A percentile compares a stretch with the other conserved stretches of the same genome.
Evolutionary conservation across 2,888 invertebrate species (phyloP).

Genomic region (Synanthedon tipuliformis): DNA sequence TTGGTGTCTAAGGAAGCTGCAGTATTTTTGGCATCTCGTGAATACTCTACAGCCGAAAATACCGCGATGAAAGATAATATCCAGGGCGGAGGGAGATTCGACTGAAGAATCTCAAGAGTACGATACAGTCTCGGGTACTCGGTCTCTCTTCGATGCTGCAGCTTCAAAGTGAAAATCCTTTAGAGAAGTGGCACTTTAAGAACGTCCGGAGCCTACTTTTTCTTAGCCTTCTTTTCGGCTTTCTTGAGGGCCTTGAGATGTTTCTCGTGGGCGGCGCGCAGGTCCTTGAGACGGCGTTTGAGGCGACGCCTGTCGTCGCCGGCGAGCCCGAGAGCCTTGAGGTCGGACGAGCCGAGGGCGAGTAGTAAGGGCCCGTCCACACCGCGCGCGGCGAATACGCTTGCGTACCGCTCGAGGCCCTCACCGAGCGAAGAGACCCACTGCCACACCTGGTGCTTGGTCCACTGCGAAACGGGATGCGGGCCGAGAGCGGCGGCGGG

Average conservation of each 20-base stretch:
- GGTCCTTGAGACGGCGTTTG: constrained; percentile 87
- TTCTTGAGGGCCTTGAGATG: constrained; percentile 88
- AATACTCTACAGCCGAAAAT: no score
- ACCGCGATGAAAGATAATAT: no score
- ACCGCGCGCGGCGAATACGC: constrained; percentile 88
- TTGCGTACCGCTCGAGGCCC: constrained; percentile 88
- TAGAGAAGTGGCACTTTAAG: no score
- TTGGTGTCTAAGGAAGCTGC: no score
- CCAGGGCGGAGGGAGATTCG: no score
- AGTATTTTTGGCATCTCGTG: no score
- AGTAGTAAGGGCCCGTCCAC: constrained; percentile 90
- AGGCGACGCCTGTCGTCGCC: constrained; percentile 84
- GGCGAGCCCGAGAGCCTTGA: constrained; percentile 86
- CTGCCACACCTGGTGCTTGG: constrained; percentile 87
- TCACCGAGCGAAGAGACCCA: constrained; percentile 88
- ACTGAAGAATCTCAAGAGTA: no score
- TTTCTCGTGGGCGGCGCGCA: constrained; percentile 85
- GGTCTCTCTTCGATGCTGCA: no score
- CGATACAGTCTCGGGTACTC: no score
- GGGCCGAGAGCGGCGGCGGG: constrained; percentile 45
- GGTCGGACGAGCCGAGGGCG: constrained; percentile 89
- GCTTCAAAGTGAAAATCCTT: no score
- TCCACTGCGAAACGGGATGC: constrained; percentile 71
- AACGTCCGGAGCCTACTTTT: constrained; percentile 59
- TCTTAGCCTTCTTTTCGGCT: constrained; percentile 84